These are phyloP conservation scores for Azorinus chamasolen DNA, from an alignment of 2,888 invertebrate species.

Conservation along the genomic window DNA sequence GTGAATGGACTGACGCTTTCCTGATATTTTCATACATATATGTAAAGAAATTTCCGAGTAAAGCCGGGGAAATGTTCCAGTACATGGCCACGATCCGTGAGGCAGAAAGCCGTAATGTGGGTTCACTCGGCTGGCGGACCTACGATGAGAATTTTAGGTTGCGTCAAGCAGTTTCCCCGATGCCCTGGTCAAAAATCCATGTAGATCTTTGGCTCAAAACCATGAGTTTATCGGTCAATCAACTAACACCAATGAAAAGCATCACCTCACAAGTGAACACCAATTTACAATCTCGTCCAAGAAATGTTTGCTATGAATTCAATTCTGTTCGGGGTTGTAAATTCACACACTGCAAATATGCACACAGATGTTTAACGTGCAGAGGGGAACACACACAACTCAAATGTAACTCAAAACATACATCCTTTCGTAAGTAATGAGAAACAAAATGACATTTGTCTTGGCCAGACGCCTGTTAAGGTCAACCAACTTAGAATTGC, in stretches of 20 bases:
- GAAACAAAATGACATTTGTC: no score
- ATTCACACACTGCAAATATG: slow-evolving; percentile 4
- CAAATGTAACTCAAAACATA: background rate
- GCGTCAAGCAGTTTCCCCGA: slow-evolving; percentile 2
- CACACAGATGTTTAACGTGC: slow-evolving; percentile 1
- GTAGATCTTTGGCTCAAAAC: no score
- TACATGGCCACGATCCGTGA: slow-evolving; percentile 4
- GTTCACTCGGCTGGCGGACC: background rate
- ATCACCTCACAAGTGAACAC: background rate
- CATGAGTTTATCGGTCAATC: background rate
- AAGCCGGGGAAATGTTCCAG: no score
- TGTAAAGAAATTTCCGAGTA: no score
- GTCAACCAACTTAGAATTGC: no score
- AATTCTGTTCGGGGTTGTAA: no score
- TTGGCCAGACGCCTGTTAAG: no score
- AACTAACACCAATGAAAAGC: background rate
- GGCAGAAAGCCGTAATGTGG: background rate
- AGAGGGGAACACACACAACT: slow-evolving; percentile 7
- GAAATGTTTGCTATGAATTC: no score
- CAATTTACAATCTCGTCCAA: no score
- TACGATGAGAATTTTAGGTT: slow-evolving; percentile 4
- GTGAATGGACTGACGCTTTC: no score
- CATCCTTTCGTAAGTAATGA: slow-evolving; percentile 2
- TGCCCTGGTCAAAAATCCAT: no score
- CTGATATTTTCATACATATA: no score